These are phyloP conservation scores for Leptopilina myrica DNA, from an alignment of 2,888 invertebrate genomes.

Conservation along the genomic window DNA sequence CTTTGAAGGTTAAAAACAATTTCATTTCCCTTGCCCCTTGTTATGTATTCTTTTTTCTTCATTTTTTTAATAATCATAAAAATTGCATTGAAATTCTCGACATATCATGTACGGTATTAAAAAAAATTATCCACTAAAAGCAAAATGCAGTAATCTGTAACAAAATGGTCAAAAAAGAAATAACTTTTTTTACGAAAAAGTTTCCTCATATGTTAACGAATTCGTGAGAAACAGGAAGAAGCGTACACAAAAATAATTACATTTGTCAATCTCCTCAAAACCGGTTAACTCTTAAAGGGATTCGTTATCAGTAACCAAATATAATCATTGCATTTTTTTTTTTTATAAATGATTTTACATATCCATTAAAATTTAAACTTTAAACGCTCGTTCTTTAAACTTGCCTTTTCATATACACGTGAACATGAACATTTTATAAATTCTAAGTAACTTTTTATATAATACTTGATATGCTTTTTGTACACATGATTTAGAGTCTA, in stretches of 20 bases:
- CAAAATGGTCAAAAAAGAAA: not conserved
- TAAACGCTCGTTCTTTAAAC: not conserved
- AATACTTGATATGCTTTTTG: too few species aligned
- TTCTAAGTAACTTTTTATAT: too few species aligned
- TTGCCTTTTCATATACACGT: not conserved
- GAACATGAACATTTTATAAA: too few species aligned
- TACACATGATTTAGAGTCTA: too few species aligned
- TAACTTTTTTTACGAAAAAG: not conserved
- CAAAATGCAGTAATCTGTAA: not conserved
- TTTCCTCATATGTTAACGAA: slow-evolving; percentile 20
- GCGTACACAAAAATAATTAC: not conserved
- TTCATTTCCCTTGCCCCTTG: too few species aligned
- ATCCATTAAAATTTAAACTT: not conserved
- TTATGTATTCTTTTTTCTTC: too few species aligned
- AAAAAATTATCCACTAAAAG: not conserved
- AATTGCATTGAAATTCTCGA: not conserved
- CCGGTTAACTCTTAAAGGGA: slow-evolving; percentile 4
- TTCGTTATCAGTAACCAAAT: not conserved
- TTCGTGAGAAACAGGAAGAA: not conserved
- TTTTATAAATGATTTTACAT: not conserved
- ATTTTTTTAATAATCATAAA: not conserved
- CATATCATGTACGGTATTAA: not conserved
- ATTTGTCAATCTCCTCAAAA: not conserved
- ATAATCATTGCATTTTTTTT: not conserved
- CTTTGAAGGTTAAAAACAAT: too few species aligned